Conservation (phyloP, 2,113 vertebrate genomes). For the Hassar affinis region DNA sequence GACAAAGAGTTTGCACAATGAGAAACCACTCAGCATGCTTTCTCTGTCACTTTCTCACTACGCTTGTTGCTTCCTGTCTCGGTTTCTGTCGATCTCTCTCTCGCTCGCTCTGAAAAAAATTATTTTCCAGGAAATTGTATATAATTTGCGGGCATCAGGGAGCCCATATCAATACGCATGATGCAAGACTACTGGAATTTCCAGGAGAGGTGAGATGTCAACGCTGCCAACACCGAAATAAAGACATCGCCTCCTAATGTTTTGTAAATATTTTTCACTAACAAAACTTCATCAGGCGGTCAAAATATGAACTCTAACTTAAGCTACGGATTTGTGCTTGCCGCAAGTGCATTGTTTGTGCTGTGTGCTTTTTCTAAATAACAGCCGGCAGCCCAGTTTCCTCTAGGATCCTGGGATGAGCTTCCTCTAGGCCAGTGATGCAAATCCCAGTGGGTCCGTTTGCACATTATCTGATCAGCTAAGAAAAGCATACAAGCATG, state of each 20-base stretch:
- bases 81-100: too few species aligned
- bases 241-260: not conserved
- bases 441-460: conserved; percentile 40
- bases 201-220: too few species aligned
- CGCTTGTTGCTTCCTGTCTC: too few species aligned
- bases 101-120: too few species aligned
- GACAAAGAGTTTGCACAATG: too few species aligned
- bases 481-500: not conserved
- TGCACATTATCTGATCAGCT: conserved; percentile 44
- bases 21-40: too few species aligned
- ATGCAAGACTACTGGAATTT: too few species aligned
- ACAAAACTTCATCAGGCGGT: not conserved
- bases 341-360: not conserved
- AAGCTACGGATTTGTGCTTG: not conserved
- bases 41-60: too few species aligned
- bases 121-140: too few species aligned
- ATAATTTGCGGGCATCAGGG: too few species aligned
- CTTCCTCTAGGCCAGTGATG: conserved; percentile 20
- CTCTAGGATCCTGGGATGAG: conserved; percentile 33
- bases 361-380: not conserved
- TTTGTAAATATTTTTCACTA: not conserved
- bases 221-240: not conserved
- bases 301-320: not conserved
- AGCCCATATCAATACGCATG: too few species aligned
- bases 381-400: conserved; percentile 3